Base-by-base conservation (phyloP, 1,140 invertebrate genomes). In the Harpegnathos saltator region DNA sequence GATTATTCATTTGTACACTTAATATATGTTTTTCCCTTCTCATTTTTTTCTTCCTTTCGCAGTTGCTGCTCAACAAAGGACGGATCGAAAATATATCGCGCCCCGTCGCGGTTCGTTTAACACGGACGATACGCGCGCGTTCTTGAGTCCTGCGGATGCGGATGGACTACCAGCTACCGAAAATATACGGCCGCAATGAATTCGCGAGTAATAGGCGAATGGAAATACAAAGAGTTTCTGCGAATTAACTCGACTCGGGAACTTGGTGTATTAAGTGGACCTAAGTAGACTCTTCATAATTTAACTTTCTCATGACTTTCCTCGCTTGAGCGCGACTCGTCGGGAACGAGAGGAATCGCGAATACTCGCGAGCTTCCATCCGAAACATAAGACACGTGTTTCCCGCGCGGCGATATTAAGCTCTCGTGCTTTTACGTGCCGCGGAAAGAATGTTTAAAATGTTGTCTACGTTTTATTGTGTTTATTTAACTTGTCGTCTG, bases 281-380 rank as follows among this genome's bases (percentile, higher is more conserved):
- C 69, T 58, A 72, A 72, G 52, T 29, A 58, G 14, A 44, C 29
- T 19, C 29, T 19, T 68, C 14, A 68, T 44, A 44, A 22, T 48
- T 80, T 69, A 22, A 62, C 14, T 78, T 12, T 44, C 38, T 44
- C 38, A 44, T 44, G 38, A 44, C 9, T 44, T n/a, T n/a, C 38
- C 11, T 11, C 38, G 11, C 38, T 44, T 44, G 22, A 56, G 29
- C 44, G 52, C 7, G 9, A 58, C 69, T 78, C 17, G 50, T 14
- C 22, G 52, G 48, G 33, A 80, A 69, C 29, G 33, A 22, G 17
- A 58, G 24, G 66, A 22, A 80, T 71, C 17, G 17, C 52, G 22
- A 80, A 80, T 71, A 80, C 59, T 17, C 15, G 52, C 17, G 59
- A 78, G 44, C 71, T 80, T 80, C 69, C 58, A 80, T 69, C 22